Evolutionary conservation across 1,140 invertebrate species (phyloP), one percentile per base, ranked within the genome.

Genomic region (Camponotus floridanus): DNA sequence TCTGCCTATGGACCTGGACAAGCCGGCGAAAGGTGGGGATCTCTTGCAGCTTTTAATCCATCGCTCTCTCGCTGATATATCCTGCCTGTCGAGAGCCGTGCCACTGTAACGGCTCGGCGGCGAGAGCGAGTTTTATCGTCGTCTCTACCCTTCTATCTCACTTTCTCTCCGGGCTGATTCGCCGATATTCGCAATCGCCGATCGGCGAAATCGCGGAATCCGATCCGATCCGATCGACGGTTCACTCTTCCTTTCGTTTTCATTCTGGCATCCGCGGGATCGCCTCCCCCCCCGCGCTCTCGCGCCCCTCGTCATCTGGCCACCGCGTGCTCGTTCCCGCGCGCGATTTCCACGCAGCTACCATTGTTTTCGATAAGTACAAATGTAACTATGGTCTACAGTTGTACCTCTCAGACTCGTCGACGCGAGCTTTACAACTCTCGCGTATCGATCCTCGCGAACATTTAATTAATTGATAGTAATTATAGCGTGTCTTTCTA

Each of bases 21-120:
- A 83, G 39, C 55, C 79, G 42, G 26, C 55, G 79, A 83, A 61
- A 73, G 57, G 79, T 83, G 79, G 79, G 79, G 55, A 83, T 83
- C 79, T 83, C 79, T 83, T 83, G 79, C 68, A 83, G 42, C 79
- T 83, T 83, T 83, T 83, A 83, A 83, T 83, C 79, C 68, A 74
- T 83, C 79, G 79, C 79, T 74, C 79, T 83, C 79, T 83, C 39
- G 57, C 55, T 61, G 68, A 83, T 83, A 57, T 73, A 73, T 74
- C 70, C 55, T 31, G 68, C 68, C 55, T 45, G 55, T 73, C 55
- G 67, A 73, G 67, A 39, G 68, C 36, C 62, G 76, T 33, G 76
- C 76, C 76, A 79, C 45, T 64, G 51, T 55, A 79, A 51, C 61
- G 61, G 48, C 61, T 79, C 61, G 76, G 5, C 39, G 39, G 11